Evolutionary conservation across 2,888 invertebrate genomes (phyloP), one percentile per base, ranked within the genome.

Genomic region (Cynaeus angustus): DNA sequence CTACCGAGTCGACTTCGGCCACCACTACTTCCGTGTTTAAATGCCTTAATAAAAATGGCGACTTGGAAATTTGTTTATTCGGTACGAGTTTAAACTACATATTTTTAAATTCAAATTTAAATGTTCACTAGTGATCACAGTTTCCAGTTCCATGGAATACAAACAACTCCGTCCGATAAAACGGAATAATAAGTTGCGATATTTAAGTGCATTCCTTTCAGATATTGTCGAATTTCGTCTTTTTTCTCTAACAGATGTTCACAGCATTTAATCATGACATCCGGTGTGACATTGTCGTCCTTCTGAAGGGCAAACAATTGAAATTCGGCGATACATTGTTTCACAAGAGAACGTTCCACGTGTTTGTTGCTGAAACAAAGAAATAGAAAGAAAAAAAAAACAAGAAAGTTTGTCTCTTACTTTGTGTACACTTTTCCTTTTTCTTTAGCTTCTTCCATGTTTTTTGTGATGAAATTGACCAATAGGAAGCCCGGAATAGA

Each of bases 61-160:
- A 4, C 2, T 21, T 21, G 1, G 4, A 21, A 21, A 21, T 21
- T 21, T 21, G 21, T 21, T 21, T 21, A 21, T 33, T 33, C 33
- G 33, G 6, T 1, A 33, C 6, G 6, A 33, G 1, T 1, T 33
- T 4, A 9, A 33, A 33, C 33, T 33, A 33, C 33, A 33, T 33
- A 2, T 33, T 33, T 9, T 9, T 33, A 33, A 2, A 33, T 33
- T 4, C 7, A 9, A 6, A 4, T 33, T 33, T 33, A 33, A n/a
- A n/a, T n/a, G n/a, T n/a, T 6, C 1, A 33, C 7, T 46, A 30
- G 7, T 4, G 12, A 71, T 83, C 78, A 87, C 72, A 88, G 86
- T 82, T 90, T 90, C 88, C 94, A 97, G 85, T 97, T 93, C 97
- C 97, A 97, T 12, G 97, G 97, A 83, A 97, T 92, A 82, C 96